Evolutionary conservation across 2,797 vertebrate species (phyloP), one percentile per base, ranked within the genome.

Genomic region (Manis crassicaudata): DNA sequence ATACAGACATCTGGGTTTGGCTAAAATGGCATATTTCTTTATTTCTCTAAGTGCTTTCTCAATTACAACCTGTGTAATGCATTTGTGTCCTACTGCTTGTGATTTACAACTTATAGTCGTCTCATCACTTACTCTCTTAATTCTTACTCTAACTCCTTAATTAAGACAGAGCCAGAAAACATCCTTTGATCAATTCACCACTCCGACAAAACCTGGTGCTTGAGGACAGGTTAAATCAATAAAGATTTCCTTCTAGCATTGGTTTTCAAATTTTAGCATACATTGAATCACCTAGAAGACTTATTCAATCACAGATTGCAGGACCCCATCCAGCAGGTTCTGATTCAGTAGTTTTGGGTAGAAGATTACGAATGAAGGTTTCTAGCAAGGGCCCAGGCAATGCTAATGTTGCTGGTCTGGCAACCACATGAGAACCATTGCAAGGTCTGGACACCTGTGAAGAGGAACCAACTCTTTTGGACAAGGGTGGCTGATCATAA

Each of bases 91-190:
- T 75, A 75, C 62, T 14, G 23, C 76, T 92, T 89, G 67, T 91
- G 86, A 90, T 94, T 95, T 96, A 92, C 50, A 95, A 87, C 43
- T 75, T 92, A 54, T 21, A 95, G 58, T 63, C 75, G 58, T 94
- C 96, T 96, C 83, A 94, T 94, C 60, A 94, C 58, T 96, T 92
- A 92, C 86, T 89, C 62, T 88, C 80, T 79, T 96, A 95, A 97
- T 96, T 97, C 92, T 96, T 95, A 95, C 37, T 62, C 65, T 46
- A 94, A 93, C 63, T 93, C 56, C 62, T 95, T 96, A 96, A 96
- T 96, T 97, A 96, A 96, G 94, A 96, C 68, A 93, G 62, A 96
- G 62, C 73, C 76, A 92, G 73, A 94, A 96, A 91, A 79, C 37
- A 95, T 84, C 52, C 90, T 94, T 88, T 89, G 96, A 94, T 96